Evolutionary conservation across 2,888 invertebrate genomes (phyloP).

Genomic region (Lapara coniferarum): DNA sequence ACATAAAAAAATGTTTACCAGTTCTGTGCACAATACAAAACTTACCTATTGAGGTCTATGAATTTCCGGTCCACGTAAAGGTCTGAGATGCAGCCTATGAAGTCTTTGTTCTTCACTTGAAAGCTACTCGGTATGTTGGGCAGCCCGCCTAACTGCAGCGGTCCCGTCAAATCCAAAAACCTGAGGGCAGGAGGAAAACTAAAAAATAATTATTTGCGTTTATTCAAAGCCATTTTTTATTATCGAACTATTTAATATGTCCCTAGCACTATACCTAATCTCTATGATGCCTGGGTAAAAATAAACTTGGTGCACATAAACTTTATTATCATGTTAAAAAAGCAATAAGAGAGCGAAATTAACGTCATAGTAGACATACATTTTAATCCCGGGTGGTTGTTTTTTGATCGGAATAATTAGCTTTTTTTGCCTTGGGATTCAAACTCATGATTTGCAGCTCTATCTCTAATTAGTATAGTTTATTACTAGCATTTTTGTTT

Average conservation of each 20-base stretch:
- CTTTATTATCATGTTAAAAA: no score
- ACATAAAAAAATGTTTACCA: no score
- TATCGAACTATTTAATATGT: neutral
- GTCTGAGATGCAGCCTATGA: constrained; percentile 95
- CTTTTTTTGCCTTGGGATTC: no score
- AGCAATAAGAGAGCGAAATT: no score
- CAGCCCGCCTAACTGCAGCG: constrained; percentile 95
- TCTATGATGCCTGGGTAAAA: neutral
- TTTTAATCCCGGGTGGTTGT: no score
- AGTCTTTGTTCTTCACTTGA: constrained; percentile 91
- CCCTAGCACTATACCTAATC: no score
- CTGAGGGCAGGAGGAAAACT: constrained; percentile 60
- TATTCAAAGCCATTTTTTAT: neutral
- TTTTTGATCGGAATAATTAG: no score
- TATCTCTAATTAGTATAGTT: no score
- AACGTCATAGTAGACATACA: no score
- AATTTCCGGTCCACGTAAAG: constrained; percentile 93
- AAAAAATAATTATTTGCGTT: constrained; percentile 21
- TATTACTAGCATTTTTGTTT: no score
- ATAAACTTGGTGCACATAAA: neutral
- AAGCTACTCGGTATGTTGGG: constrained; percentile 91
- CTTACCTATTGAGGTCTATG: constrained; percentile 91
- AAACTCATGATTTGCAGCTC: no score
- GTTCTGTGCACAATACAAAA: neutral
- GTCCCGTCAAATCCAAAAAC: constrained; percentile 96